Conservation (phyloP, 2,888 invertebrate genomes). For the Spatulosminthurus flaviceps region DNA sequence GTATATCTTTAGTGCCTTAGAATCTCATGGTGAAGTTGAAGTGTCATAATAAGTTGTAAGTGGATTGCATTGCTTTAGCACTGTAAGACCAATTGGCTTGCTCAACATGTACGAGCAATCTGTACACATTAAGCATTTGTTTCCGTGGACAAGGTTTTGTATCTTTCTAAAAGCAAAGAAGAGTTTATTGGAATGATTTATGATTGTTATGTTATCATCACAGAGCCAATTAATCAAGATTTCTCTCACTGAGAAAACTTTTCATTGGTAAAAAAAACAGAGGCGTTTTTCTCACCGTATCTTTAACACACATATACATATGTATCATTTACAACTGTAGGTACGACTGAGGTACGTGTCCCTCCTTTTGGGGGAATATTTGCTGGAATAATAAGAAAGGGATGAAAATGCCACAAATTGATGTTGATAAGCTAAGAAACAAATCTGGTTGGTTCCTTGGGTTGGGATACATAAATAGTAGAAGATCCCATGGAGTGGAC, state of each 20-base stretch:
- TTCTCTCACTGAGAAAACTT: neutral
- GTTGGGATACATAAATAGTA: neutral
- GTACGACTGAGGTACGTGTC: neutral
- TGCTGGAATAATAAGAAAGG: neutral
- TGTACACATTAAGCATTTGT: constrained; percentile 10
- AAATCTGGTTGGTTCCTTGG: neutral
- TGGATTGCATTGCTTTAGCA: neutral
- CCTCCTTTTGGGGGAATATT: neutral
- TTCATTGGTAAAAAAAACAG: neutral
- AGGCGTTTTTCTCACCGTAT: too few species aligned
- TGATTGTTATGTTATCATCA: constrained; percentile 5
- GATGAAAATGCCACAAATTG: constrained; percentile 34
- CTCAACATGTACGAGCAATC: neutral
- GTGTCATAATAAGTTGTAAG: neutral
- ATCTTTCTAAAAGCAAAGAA: neutral
- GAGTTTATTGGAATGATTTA: constrained; percentile 18
- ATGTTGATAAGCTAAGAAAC: constrained; percentile 24
- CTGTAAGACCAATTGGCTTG: neutral
- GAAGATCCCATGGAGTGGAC: neutral
- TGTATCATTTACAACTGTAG: too few species aligned
- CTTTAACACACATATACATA: too few species aligned
- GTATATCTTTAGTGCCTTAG: too few species aligned
- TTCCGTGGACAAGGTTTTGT: neutral
- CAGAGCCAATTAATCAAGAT: constrained; percentile 3
- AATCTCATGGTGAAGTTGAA: too few species aligned